These are phyloP conservation scores for Mimumesa dahlbomi DNA, from an alignment of 2,888 invertebrate genomes.

Conservation along the genomic window DNA sequence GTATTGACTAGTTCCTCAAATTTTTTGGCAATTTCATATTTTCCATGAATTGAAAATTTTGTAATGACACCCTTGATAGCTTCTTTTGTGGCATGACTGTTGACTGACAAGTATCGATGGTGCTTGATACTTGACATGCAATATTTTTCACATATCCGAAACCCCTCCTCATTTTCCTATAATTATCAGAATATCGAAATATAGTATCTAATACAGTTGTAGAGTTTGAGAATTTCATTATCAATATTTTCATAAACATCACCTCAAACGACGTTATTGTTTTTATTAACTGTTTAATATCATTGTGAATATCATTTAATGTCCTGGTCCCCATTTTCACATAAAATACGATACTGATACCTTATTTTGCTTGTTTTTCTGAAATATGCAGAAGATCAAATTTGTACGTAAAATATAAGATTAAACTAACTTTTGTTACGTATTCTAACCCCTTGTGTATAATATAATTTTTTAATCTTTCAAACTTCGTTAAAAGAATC, in stretches of 20 bases:
- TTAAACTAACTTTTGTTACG: background rate
- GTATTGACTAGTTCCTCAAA: slow-evolving; percentile 76
- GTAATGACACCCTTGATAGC: slow-evolving; percentile 79
- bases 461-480: slow-evolving; percentile 1
- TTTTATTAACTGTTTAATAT: slow-evolving; percentile 74
- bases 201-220: background rate
- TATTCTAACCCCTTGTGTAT: slow-evolving; percentile 23
- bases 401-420: background rate
- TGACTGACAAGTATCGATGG: slow-evolving; percentile 80
- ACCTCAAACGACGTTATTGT: slow-evolving; percentile 75
- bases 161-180: slow-evolving; percentile 78
- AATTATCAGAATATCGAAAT: slow-evolving; percentile 2
- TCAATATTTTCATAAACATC: slow-evolving; percentile 14
- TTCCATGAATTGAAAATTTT: slow-evolving; percentile 81
- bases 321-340: slow-evolving; percentile 82
- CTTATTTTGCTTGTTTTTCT: background rate
- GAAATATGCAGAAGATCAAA: background rate
- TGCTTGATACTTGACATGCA: slow-evolving; percentile 80
- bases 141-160: slow-evolving; percentile 78
- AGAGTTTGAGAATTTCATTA: background rate
- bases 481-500: background rate
- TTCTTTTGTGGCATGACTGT: slow-evolving; percentile 80
- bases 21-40: slow-evolving; percentile 79
- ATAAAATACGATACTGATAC: slow-evolving; percentile 76
- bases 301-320: slow-evolving; percentile 73